Evolutionary conservation across 1,140 invertebrate species (phyloP).

Genomic region (Drosophila littoralis): DNA sequence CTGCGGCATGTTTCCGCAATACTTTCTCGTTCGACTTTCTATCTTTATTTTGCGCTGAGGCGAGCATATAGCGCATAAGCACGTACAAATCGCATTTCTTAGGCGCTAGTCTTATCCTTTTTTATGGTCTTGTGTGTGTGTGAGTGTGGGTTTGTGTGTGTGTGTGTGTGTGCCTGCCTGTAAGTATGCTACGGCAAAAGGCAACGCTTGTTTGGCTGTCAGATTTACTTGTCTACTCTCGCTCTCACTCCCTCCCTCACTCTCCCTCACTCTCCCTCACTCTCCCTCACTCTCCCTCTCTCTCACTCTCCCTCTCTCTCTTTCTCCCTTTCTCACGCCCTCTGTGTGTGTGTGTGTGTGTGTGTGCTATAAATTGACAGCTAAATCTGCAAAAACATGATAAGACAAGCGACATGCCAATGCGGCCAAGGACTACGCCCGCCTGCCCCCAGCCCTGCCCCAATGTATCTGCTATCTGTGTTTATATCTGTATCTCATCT

Average conservation of each 20-base stretch:
- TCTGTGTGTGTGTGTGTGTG: constrained; percentile 24
- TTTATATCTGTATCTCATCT: constrained; percentile 58
- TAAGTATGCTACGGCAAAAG: constrained; percentile 59
- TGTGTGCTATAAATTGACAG: constrained; percentile 75
- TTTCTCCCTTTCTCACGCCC: constrained; percentile 13
- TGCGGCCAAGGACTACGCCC: constrained; percentile 63
- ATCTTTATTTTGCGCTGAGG: constrained; percentile 55
- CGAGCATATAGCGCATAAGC: constrained; percentile 79
- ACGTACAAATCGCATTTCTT: constrained; percentile 83
- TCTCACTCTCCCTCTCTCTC: not conserved
- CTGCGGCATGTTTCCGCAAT: too few species aligned
- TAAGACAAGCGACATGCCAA: constrained; percentile 82
- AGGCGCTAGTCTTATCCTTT: constrained; percentile 51
- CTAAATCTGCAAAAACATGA: constrained; percentile 83
- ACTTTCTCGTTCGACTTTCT: not conserved
- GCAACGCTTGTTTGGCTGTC: constrained; percentile 75
- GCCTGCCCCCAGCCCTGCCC: constrained; percentile 30
- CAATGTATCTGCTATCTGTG: constrained; percentile 32
- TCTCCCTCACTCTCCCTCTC: not conserved
- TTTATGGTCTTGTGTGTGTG: constrained; percentile 28
- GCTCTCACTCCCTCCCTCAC: not conserved
- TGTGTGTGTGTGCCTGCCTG: constrained; percentile 24
- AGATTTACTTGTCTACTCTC: constrained; percentile 75
- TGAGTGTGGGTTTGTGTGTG: constrained; percentile 2
- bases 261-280: not conserved